Percentiles rank a stretch among this genome's conserved stretches.
phyloP scores from a whole-genome alignment of 2,888 invertebrate species.

The Hypomecis punctinalis region DNA sequence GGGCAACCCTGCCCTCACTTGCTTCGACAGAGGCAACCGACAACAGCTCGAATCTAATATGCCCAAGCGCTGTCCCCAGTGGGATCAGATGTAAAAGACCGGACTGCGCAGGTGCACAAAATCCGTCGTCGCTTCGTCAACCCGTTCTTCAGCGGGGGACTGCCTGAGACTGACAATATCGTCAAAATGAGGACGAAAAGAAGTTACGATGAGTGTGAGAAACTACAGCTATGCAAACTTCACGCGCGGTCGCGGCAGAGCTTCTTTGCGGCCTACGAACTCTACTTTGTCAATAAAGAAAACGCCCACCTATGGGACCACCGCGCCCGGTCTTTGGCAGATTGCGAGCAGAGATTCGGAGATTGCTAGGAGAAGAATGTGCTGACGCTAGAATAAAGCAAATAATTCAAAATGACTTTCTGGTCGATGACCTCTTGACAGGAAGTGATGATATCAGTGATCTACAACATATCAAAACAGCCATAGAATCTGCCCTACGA shows the following conservation, averaged over 20 bases:
- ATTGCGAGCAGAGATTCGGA: slow-evolving; percentile 65
- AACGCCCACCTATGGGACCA: slow-evolving; percentile 80
- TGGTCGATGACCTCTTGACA: too few relatives aligned
- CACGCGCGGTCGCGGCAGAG: slow-evolving; percentile 66
- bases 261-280: slow-evolving; percentile 71
- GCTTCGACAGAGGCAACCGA: too few relatives aligned
- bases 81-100: neutral
- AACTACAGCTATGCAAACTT: slow-evolving; percentile 69
- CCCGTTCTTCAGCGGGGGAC: slow-evolving; percentile 59
- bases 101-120: slow-evolving; percentile 43
- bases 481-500: too few relatives aligned
- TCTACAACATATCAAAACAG: too few relatives aligned
- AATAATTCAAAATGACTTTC: too few relatives aligned
- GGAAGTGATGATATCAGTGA: too few relatives aligned
- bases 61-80: neutral
- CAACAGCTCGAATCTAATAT: too few relatives aligned
- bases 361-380: slow-evolving; percentile 58
- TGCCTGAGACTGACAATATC: slow-evolving; percentile 47
- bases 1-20: too few relatives aligned
- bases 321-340: slow-evolving; percentile 53
- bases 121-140: slow-evolving; percentile 67
- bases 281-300: slow-evolving; percentile 80
- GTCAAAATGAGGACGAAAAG: slow-evolving; percentile 67
- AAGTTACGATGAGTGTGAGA: slow-evolving; percentile 72
- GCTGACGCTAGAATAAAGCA: too few relatives aligned